Evolutionary conservation across 2,888 invertebrate species (phyloP).

Genomic region (Tinea semifulvella): DNA sequence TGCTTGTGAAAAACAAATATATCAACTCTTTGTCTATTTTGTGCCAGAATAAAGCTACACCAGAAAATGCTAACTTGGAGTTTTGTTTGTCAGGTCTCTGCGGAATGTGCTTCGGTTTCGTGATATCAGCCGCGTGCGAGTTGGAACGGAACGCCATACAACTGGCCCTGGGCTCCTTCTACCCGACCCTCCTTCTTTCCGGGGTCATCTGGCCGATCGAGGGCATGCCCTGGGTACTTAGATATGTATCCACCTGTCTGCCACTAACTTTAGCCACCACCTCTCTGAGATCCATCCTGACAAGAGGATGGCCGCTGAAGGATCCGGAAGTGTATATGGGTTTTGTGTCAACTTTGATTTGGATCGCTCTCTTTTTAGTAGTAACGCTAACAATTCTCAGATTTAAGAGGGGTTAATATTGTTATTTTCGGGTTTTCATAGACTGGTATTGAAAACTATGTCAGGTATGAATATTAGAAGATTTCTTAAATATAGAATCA

Average conservation of each 20-base stretch:
- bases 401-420: slow-evolving; percentile 78
- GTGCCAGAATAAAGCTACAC: no score
- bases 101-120: slow-evolving; percentile 97
- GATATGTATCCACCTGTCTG: slow-evolving; percentile 83
- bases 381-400: slow-evolving; percentile 83
- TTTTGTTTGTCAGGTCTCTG: slow-evolving; percentile 69
- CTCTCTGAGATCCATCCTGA: slow-evolving; percentile 84
- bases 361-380: slow-evolving; percentile 85
- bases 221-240: slow-evolving; percentile 88
- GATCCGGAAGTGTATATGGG: slow-evolving; percentile 89
- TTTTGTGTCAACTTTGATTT: slow-evolving; percentile 83
- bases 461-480: no score
- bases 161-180: slow-evolving; percentile 91
- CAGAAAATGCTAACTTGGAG: no score
- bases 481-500: no score
- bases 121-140: slow-evolving; percentile 92
- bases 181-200: slow-evolving; percentile 90
- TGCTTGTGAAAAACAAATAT: no score
- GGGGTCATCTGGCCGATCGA: slow-evolving; percentile 98
- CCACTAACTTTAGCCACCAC: slow-evolving; percentile 95
- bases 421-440: neutral
- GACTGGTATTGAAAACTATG: neutral
- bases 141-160: slow-evolving; percentile 94
- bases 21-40: no score
- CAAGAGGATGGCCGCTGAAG: slow-evolving; percentile 84